A percentile compares a stretch with the other conserved stretches of the same genome.
Evolutionary conservation across 2,888 invertebrate genomes (phyloP).

Genomic region (Sinopyrophorus schimmeli): DNA sequence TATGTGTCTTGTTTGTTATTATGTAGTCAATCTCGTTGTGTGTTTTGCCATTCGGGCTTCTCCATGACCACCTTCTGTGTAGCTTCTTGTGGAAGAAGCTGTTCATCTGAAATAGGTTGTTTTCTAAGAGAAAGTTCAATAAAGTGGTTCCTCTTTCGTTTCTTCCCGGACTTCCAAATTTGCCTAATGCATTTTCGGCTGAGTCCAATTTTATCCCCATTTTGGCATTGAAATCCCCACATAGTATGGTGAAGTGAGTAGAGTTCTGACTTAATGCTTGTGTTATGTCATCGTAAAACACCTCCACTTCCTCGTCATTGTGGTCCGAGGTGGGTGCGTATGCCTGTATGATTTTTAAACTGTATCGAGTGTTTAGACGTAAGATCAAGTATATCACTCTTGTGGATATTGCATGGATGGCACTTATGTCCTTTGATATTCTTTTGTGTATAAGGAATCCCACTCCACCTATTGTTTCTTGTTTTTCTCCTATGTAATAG

Average conservation of each 20-base stretch:
- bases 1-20: neutral
- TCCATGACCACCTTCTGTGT: slow-evolving; percentile 2
- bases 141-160: neutral
- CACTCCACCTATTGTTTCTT: no score
- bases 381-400: no score
- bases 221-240: slow-evolving; percentile 8
- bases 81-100: slow-evolving; percentile 6
- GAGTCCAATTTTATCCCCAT: neutral
- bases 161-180: neutral
- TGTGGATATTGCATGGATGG: no score
- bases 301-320: slow-evolving; percentile 4
- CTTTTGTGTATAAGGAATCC: no score
- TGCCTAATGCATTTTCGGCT: slow-evolving; percentile 1
- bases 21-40: neutral
- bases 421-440: no score
- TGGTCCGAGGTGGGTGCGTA: slow-evolving; percentile 4
- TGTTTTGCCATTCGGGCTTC: neutral
- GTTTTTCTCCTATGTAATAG: no score
- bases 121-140: neutral
- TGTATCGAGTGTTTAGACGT: no score
- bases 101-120: slow-evolving; percentile 2
- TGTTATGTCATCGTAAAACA: slow-evolving; percentile 9
- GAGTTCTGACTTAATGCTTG: neutral
- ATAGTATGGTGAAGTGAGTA: no score
- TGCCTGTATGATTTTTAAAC: slow-evolving; percentile 4